Evolutionary conservation across 1,140 invertebrate genomes (phyloP).

Genomic region (Homalodisca vitripennis): DNA sequence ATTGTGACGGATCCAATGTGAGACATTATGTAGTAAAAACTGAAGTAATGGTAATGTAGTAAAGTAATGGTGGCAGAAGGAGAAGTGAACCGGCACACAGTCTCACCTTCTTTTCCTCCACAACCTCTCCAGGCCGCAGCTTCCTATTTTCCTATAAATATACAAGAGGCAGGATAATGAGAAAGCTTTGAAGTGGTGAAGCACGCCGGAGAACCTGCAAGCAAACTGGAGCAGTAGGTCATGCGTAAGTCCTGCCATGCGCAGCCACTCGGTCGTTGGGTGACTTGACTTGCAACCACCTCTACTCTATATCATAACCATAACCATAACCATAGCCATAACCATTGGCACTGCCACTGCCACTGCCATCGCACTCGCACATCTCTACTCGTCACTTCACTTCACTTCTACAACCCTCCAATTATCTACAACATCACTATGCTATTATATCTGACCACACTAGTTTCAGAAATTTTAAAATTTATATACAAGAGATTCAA

Average conservation of each 20-base stretch:
- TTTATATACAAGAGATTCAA: neutral
- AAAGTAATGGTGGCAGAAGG: neutral
- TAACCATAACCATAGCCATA: neutral
- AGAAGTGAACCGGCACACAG: neutral
- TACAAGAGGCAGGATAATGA: constrained; percentile 44
- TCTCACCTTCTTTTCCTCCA: constrained; percentile 92
- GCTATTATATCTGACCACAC: neutral
- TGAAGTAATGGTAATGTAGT: neutral
- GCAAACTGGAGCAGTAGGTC: constrained; percentile 10
- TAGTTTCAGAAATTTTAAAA: neutral
- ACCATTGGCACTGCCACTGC: neutral
- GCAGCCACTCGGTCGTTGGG: too few relatives aligned
- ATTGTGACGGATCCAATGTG: too few relatives aligned
- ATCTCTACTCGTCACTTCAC: neutral
- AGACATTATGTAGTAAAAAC: too few relatives aligned
- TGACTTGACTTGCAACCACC: too few relatives aligned
- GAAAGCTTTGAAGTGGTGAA: constrained; percentile 40
- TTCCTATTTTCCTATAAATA: constrained; percentile 73
- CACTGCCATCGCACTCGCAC: neutral
- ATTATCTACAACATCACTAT: neutral
- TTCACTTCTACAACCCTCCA: neutral
- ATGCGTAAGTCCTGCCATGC: neutral
- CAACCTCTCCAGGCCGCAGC: constrained; percentile 88
- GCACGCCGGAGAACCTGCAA: neutral
- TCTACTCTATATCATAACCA: too few relatives aligned